phyloP scores from a whole-genome alignment of 1,140 invertebrate species.

The Chymomyza costata region DNA sequence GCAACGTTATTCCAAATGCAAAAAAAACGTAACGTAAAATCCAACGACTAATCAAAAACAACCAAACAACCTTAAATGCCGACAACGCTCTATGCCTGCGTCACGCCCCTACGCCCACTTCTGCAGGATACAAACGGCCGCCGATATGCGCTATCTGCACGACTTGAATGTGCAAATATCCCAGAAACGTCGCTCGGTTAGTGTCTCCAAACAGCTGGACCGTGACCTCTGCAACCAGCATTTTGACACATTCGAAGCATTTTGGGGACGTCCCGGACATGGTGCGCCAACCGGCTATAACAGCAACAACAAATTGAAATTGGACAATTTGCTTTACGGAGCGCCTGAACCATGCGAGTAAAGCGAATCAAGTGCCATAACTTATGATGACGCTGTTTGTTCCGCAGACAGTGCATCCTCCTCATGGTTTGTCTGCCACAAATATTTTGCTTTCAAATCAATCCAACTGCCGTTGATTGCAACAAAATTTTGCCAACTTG shows the following conservation, averaged over 20 bases:
- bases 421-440: too few species aligned
- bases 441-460: too few species aligned
- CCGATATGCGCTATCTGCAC: constrained; percentile 63
- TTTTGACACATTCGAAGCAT: constrained; percentile 80
- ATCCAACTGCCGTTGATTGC: constrained; percentile 6
- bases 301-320: constrained; percentile 68
- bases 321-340: constrained; percentile 73
- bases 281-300: constrained; percentile 77
- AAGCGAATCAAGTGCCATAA: constrained; percentile 8
- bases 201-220: constrained; percentile 76
- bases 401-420: constrained; percentile 42
- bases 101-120: constrained; percentile 5
- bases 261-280: constrained; percentile 82
- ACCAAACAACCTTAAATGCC: constrained; percentile 21
- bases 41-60: constrained; percentile 21
- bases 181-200: constrained; percentile 63
- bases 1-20: not conserved
- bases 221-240: constrained; percentile 78
- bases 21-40: constrained; percentile 20
- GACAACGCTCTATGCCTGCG: not conserved
- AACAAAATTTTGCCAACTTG: constrained; percentile 56
- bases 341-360: constrained; percentile 35
- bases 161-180: constrained; percentile 75
- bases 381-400: constrained; percentile 36
- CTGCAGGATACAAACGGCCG: constrained; percentile 56